Base-by-base conservation (phyloP, 2,113 vertebrate genomes). In the Osmerus eperlanus region DNA sequence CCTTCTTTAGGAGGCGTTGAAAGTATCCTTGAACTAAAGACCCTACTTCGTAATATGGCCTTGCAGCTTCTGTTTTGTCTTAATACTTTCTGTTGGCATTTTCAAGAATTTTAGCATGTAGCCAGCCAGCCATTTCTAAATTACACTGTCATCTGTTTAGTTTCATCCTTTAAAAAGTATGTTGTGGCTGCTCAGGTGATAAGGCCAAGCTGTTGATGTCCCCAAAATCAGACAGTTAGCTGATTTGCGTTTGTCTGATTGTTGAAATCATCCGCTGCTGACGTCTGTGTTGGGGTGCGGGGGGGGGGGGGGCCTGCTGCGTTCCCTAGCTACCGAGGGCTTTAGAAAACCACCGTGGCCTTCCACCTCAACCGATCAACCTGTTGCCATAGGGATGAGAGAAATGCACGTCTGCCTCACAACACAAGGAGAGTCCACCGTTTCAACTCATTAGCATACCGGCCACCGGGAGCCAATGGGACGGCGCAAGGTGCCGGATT, bases 391-490 rank as follows among this genome's bases (percentile, higher is more conserved):
- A 84, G 90, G 61, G 86, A 90, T 79, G 64, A 78, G 74, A 83
- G 84, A 86, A 87, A 89, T 84, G 81, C 79, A 75, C 62, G 84
- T 84, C 79, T 81, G 78, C 74, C 59, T 74, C 85, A 83, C 86
- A 90, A 85, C 80, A 47, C 41, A 12, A 75, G 83, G 83, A 79
- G 83, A 79, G 72, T 36, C 15, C 25, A 79, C 60, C 86, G 75
- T 88, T 90, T 88, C 77, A 75, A 83, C 78, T 76, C 76, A 91
- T 91, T 92, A 87, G 87, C 90, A 91, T 91, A 87, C 77, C 71
- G 70, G 81, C 77, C 69, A 4, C 78, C 65, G 62, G 64, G 79
- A 88, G 80, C 92, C 92, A 92, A 93, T 92, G 79, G 84, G 86
- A 83, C 53, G 75, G 67, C 64, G 56, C 69, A 68, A 74, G 81